A percentile compares a stretch with the other conserved stretches of the same genome.
These are phyloP conservation scores for Saguinus imperator DNA, from an alignment of 2,113 vertebrate species.

Conservation along the genomic window DNA sequence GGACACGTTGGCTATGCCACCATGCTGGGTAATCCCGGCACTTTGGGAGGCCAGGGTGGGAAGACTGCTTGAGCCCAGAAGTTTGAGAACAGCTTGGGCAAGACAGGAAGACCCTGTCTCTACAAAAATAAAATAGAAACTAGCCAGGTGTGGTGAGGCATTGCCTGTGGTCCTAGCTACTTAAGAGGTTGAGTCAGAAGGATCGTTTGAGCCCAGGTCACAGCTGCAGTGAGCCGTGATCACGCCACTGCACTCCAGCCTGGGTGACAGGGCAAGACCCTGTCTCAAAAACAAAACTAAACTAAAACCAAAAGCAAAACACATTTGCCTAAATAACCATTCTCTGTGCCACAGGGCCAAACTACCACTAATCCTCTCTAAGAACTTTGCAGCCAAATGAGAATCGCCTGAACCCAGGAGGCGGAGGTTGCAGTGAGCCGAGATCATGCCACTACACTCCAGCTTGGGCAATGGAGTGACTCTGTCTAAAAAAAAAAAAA, in stretches of 20 bases:
- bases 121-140: background rate
- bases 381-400: slow-evolving; percentile 31
- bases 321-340: background rate
- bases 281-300: background rate
- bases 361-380: background rate
- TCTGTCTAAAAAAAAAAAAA: background rate
- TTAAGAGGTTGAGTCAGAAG: too few species aligned
- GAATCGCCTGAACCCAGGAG: too few species aligned
- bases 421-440: too few species aligned
- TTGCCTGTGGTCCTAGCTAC: too few species aligned
- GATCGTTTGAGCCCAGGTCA: too few species aligned
- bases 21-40: too few species aligned
- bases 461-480: too few species aligned
- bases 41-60: background rate
- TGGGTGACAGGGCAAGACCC: background rate
- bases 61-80: background rate
- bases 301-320: too few species aligned
- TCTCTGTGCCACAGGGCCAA: background rate
- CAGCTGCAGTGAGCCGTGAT: too few species aligned
- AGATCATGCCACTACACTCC: too few species aligned
- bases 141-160: too few species aligned
- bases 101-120: background rate
- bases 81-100: background rate
- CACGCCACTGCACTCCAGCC: background rate
- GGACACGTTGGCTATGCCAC: too few species aligned